Evolutionary conservation across 2,888 invertebrate genomes (phyloP).

Genomic region (Pachydiplax longipennis): DNA sequence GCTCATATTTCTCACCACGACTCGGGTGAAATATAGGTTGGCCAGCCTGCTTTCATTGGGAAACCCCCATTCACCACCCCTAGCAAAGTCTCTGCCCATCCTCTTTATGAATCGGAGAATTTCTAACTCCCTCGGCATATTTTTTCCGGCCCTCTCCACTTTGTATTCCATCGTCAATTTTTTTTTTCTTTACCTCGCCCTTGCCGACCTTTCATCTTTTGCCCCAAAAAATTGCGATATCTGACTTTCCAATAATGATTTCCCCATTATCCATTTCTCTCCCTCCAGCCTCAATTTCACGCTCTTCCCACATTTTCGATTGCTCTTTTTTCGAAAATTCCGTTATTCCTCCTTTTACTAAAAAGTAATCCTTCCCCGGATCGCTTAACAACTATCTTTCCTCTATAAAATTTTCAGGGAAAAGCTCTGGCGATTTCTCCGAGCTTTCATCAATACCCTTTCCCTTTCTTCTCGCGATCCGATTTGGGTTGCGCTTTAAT

Average conservation of each 20-base stretch:
- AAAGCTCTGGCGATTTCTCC: neutral
- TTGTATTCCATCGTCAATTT: neutral
- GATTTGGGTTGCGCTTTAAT: neutral
- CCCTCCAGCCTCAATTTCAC: slow-evolving; percentile 21
- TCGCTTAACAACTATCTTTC: neutral
- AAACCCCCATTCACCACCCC: neutral
- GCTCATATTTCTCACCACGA: neutral
- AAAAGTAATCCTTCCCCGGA: neutral
- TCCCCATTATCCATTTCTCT: slow-evolving; percentile 27
- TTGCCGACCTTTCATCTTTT: slow-evolving; percentile 21
- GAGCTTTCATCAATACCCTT: neutral
- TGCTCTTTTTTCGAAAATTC: neutral
- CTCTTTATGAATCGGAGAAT: slow-evolving; percentile 10
- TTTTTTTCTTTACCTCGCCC: neutral
- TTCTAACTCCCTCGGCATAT: neutral
- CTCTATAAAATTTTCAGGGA: neutral
- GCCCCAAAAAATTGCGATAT: slow-evolving; percentile 31
- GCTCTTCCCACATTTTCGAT: slow-evolving; percentile 22
- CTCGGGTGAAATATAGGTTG: slow-evolving; percentile 18
- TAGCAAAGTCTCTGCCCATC: neutral
- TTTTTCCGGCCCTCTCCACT: neutral
- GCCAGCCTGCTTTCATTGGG: slow-evolving; percentile 2
- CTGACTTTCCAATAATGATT: slow-evolving; percentile 43
- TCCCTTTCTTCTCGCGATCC: neutral
- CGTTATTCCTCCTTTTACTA: neutral